phyloP scores from a whole-genome alignment of 2,113 vertebrate species.

The Cottus gobio region DNA sequence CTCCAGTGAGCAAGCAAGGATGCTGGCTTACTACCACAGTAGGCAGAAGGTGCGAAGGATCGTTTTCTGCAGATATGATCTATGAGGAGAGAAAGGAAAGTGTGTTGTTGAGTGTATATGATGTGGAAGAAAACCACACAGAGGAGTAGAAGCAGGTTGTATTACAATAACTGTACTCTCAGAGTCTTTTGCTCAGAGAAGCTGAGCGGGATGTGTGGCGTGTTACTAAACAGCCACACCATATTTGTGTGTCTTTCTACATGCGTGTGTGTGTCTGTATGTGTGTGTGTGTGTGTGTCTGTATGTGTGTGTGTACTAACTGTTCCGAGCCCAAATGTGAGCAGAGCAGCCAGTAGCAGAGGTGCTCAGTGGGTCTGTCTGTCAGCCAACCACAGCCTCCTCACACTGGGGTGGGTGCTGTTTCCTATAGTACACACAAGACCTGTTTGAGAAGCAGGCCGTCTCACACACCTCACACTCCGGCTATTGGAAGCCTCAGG shows the following conservation, averaged over 20 bases:
- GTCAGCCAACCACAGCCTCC: conserved; percentile 65
- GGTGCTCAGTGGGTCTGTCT: conserved; percentile 50
- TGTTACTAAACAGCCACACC: conserved; percentile 17
- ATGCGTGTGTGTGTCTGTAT: background rate
- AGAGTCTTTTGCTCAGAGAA: background rate
- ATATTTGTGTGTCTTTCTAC: conserved; percentile 5
- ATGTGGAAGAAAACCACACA: background rate
- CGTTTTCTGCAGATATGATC: conserved; percentile 39
- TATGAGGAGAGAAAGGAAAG: background rate
- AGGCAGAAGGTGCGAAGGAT: conserved; percentile 46
- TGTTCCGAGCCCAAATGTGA: conserved; percentile 51
- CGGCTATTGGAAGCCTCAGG: conserved; percentile 21
- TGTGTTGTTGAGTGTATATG: conserved; percentile 19
- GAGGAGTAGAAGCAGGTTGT: background rate
- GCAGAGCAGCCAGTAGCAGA: conserved; percentile 30
- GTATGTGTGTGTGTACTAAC: conserved; percentile 12
- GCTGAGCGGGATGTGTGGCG: background rate
- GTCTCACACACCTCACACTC: conserved; percentile 31
- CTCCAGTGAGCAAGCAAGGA: conserved; percentile 54
- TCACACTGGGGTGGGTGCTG: conserved; percentile 56
- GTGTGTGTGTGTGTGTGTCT: background rate
- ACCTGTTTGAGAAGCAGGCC: conserved; percentile 31
- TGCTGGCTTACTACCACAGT: conserved; percentile 46
- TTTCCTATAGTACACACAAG: conserved; percentile 49
- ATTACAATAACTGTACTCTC: background rate